Base-by-base conservation (phyloP, 2,797 vertebrate species). In the Hypotaenidia philippensis region DNA sequence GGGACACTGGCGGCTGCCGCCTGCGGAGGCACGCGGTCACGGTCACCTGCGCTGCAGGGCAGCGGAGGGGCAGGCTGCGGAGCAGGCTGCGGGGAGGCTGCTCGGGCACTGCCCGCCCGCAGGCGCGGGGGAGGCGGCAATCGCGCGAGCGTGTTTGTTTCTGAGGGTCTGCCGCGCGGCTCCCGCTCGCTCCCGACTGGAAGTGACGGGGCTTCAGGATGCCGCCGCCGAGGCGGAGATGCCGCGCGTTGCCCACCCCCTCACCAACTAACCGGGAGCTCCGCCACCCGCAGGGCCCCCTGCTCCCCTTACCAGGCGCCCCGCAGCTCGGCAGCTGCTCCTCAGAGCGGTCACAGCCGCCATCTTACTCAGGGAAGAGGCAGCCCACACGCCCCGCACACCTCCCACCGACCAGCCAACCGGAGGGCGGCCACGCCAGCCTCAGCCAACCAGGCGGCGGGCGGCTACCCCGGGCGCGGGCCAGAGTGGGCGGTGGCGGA, bases 271-370 rank as follows among this genome's bases (percentile, higher is more conserved):
- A 5, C 27, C 14, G 22, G 71, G 49, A 44, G 72, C 60, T 13
- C 47, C 78, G 7, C 69, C n/a, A 13, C 79, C 78, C 83, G 47
- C 69, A 25, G 36, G 15, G 8, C 3, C n/a, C 38, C 79, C 69
- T 2, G 11, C 34, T 19, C 26, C 32, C 87, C 99, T 98, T 98
- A 99, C 99, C 99, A 99, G 96, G 52, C 94, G 97, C 69, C 98
- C 96, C 31, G 98, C 96, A 13, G 93, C 81, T 40, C 81, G 92
- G 75, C 97, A 98, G 79, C 98, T 97, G 79, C 97, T 93, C 83
- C 99, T 98, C 70, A 98, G 61, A 13, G 95, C 96, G 23, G 97
- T 97, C 93, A 98, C 98, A 27, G 99, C 98, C 93, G 99, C 99
- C 99, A 99, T 99, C 94, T 99, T 99, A 74, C 23, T 68, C 92